A percentile compares a stretch with the other conserved stretches of the same genome.
Conservation (phyloP, 2,113 vertebrate species). For the Chlorodrepanis virens region DNA sequence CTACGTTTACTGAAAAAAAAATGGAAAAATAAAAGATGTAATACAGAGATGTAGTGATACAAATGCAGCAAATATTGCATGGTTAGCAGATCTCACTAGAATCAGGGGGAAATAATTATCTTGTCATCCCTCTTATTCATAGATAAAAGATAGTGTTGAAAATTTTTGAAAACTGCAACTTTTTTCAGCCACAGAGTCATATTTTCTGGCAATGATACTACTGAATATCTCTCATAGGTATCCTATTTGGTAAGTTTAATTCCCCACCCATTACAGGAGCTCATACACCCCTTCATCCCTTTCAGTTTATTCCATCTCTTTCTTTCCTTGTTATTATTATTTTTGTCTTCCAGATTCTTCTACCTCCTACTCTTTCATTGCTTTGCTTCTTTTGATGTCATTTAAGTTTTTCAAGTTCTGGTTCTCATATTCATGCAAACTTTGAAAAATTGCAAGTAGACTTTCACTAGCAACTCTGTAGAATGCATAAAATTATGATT, state of each 20-base stretch:
- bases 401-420: background rate
- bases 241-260: background rate
- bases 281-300: background rate
- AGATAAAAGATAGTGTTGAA: background rate
- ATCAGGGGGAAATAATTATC: rapidly evolving
- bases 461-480: background rate
- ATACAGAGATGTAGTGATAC: background rate
- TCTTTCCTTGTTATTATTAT: background rate
- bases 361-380: no score
- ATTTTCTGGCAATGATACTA: background rate
- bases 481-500: background rate
- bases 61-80: background rate
- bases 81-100: background rate
- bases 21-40: background rate
- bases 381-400: background rate
- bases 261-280: rapidly evolving
- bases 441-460: background rate
- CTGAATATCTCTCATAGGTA: background rate
- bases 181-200: background rate
- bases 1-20: background rate
- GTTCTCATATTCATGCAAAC: background rate
- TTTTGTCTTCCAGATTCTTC: background rate
- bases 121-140: background rate
- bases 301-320: background rate
- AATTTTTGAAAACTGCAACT: background rate